Conservation (phyloP, 2,888 invertebrate species). For the Trachelus stipa region DNA sequence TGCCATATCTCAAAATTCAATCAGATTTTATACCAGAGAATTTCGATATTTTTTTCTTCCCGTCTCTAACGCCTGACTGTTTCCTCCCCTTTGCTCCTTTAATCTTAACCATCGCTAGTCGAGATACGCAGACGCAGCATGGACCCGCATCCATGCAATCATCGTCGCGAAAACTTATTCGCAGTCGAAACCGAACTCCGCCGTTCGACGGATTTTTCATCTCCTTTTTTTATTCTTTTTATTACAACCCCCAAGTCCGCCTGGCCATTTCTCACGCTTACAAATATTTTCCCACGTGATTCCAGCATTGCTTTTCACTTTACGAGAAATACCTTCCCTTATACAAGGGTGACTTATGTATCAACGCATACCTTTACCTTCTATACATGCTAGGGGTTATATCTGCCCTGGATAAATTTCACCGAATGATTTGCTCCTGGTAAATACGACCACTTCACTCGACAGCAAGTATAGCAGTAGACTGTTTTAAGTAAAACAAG, state of each 20-base stretch:
- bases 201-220: constrained; percentile 31
- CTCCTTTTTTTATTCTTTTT: constrained; percentile 4
- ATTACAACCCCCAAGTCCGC: background rate
- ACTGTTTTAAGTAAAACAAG: constrained; percentile 16
- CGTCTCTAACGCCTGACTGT: background rate
- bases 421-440: constrained; percentile 17
- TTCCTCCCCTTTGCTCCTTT: background rate
- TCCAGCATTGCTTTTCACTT: no score
- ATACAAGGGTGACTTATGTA: no score
- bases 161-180: constrained; percentile 31
- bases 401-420: background rate
- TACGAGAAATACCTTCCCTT: no score
- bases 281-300: no score
- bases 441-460: background rate
- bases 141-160: constrained; percentile 58
- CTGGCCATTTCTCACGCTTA: no score
- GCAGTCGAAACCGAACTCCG: constrained; percentile 36
- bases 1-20: constrained; percentile 12
- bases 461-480: background rate
- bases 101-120: constrained; percentile 14
- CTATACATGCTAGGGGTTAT: no score
- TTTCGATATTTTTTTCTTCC: background rate
- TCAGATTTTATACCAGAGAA: constrained; percentile 1
- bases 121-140: constrained; percentile 47
- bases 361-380: no score